phyloP scores from a whole-genome alignment of 1,140 invertebrate species.

The Apocrypta bakeri region DNA sequence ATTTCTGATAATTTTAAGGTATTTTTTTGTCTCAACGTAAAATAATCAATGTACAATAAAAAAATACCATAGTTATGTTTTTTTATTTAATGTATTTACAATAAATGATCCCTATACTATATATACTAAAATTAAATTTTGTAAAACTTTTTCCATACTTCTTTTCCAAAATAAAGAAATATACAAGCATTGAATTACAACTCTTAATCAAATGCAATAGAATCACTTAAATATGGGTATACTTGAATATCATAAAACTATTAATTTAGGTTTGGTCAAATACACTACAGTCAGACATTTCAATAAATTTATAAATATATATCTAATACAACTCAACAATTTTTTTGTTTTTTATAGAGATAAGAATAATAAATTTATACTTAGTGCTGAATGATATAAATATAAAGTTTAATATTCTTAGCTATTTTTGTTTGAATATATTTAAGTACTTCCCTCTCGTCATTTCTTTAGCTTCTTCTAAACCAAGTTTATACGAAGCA shows the following conservation, averaged over 20 bases:
- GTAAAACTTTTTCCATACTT: too few relatives aligned
- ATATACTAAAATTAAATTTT: too few relatives aligned
- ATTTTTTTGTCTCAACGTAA: too few relatives aligned
- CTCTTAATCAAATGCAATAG: too few relatives aligned
- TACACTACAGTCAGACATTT: background rate
- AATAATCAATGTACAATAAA: background rate
- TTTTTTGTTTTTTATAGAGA: background rate
- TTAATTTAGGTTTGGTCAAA: background rate
- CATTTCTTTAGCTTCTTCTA: conserved; percentile 97
- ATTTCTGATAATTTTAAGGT: too few relatives aligned
- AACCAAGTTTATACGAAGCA: conserved; percentile 92
- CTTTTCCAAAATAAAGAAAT: too few relatives aligned
- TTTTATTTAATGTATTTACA: too few relatives aligned
- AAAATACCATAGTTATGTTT: too few relatives aligned
- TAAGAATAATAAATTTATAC: background rate
- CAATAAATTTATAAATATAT: background rate
- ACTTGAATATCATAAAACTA: background rate
- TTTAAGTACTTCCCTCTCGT: conserved; percentile 95
- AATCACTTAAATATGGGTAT: too few relatives aligned
- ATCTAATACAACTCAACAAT: background rate
- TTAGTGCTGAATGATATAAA: background rate
- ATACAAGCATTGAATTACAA: too few relatives aligned
- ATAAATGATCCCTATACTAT: too few relatives aligned
- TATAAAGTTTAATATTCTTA: background rate
- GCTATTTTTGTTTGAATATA: conserved; percentile 79